Evolutionary conservation across 1,140 invertebrate species (phyloP).

Genomic region (Drosophila punjabiensis): DNA sequence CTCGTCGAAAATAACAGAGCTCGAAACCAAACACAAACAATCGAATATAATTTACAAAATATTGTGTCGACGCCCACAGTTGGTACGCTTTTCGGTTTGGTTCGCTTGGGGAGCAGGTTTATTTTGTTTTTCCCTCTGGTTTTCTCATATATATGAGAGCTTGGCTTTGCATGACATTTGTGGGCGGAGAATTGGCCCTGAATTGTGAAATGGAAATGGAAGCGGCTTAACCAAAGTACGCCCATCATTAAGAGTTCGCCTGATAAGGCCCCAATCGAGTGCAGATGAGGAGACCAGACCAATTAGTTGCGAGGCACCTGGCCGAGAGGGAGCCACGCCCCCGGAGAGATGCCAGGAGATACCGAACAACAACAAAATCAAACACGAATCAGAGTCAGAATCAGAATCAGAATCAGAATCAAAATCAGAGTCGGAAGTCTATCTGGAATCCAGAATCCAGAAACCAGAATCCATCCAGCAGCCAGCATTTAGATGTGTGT

Average conservation of each 20-base stretch:
- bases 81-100: slow-evolving; percentile 28
- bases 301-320: slow-evolving; percentile 48
- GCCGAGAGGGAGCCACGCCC: slow-evolving; percentile 15
- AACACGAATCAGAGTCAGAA: slow-evolving; percentile 21
- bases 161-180: slow-evolving; percentile 35
- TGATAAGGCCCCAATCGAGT: slow-evolving; percentile 19
- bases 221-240: slow-evolving; percentile 32
- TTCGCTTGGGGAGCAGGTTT: slow-evolving; percentile 40
- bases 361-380: slow-evolving; percentile 32
- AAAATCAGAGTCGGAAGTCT: slow-evolving; percentile 45
- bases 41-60: slow-evolving; percentile 79
- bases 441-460: slow-evolving; percentile 21
- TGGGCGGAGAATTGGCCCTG: slow-evolving; percentile 27
- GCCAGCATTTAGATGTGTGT: slow-evolving; percentile 23
- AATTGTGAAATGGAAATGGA: slow-evolving; percentile 29
- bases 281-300: slow-evolving; percentile 13
- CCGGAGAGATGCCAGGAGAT: slow-evolving; percentile 3
- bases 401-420: slow-evolving; percentile 39
- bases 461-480: slow-evolving; percentile 3
- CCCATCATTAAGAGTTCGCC: slow-evolving; percentile 44
- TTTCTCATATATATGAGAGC: slow-evolving; percentile 25
- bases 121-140: slow-evolving; percentile 7
- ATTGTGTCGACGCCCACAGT: slow-evolving; percentile 75
- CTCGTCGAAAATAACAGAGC: slow-evolving; percentile 20
- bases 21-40: slow-evolving; percentile 45